Evolutionary conservation across 2,113 vertebrate species (phyloP).

Genomic region (Gracilinanus agilis): DNA sequence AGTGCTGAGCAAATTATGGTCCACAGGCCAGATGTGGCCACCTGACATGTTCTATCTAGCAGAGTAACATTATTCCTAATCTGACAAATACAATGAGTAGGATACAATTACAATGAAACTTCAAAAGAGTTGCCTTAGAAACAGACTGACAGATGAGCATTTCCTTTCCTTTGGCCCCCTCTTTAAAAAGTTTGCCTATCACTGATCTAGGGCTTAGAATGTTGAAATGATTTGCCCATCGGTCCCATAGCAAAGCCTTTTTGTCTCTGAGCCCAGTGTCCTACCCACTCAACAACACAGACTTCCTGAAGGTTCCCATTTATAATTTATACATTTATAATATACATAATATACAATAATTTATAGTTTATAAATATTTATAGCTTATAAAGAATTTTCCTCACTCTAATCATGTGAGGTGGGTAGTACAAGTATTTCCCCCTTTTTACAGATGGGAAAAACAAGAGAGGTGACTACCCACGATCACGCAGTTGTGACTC

Average conservation of each 20-base stretch:
- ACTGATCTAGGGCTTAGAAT: neutral
- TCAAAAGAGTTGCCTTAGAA: no score
- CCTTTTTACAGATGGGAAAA: neutral
- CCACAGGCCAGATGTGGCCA: no score
- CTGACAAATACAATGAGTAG: no score
- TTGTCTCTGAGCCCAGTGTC: neutral
- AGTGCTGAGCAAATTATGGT: no score
- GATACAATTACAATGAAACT: no score
- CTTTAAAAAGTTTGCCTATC: no score
- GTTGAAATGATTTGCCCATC: neutral
- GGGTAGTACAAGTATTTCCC: neutral
- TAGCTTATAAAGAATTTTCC: neutral
- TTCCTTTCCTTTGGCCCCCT: no score
- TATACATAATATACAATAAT: no score
- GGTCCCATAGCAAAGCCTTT: neutral
- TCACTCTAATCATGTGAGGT: neutral
- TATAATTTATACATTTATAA: neutral
- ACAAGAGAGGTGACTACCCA: neutral
- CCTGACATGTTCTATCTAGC: no score
- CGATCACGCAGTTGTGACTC: neutral
- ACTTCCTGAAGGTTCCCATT: neutral
- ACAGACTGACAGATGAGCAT: no score
- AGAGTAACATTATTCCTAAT: no score
- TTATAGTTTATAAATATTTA: no score
- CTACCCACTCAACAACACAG: neutral